Base-by-base conservation (phyloP, 2,888 invertebrate species). In the Phrixothrix hirtus region DNA sequence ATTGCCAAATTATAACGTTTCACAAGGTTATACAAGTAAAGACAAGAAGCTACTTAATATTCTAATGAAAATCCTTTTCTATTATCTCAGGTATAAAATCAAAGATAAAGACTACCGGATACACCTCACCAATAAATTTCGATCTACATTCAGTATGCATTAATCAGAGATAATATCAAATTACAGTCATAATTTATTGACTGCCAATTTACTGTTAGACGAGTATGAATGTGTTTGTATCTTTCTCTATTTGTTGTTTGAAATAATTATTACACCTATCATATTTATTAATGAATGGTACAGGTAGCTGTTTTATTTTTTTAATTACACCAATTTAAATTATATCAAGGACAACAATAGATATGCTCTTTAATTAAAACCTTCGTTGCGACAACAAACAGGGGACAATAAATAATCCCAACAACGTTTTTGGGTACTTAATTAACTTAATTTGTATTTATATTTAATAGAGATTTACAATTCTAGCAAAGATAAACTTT, bases 151-250 rank as follows among this genome's bases (percentile, higher is more conserved):
- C n/a, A 14, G 21, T 31, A 13, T 36, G 36, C 39, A 51, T 51
- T 51, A 51, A 51, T 51, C 45, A 45, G 50, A 34, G 45, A 46
- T 51, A 45, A 45, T 45, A 51, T 51, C 51, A 46, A 51, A 51
- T 51, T 51, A 51, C 39, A 46, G 51, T 41, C 51, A 41, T 51
- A 51, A 51, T 26, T 51, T 51, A 45, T 51, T 41, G 35, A 35
- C 35, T 31, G 30, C 45, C 36, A 26, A 45, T 51, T 45, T 51
- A 51, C 51, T 35, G 51, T 51, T 51, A 51, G 16, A 25, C 32
- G 31, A 27, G 13, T 31, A 45, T 17, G 30, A 37, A n/a, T n/a
- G n/a, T n/a, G n/a, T n/a, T n/a, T 17, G 12, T 17, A 9, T 37
- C 21, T 31, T 21, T 30, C 45, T 29, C 31, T 37, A 12, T 45